Evolutionary conservation across 1,140 invertebrate species (phyloP), one percentile per base, ranked within the genome.

Genomic region (Brachionus paranguensis): DNA sequence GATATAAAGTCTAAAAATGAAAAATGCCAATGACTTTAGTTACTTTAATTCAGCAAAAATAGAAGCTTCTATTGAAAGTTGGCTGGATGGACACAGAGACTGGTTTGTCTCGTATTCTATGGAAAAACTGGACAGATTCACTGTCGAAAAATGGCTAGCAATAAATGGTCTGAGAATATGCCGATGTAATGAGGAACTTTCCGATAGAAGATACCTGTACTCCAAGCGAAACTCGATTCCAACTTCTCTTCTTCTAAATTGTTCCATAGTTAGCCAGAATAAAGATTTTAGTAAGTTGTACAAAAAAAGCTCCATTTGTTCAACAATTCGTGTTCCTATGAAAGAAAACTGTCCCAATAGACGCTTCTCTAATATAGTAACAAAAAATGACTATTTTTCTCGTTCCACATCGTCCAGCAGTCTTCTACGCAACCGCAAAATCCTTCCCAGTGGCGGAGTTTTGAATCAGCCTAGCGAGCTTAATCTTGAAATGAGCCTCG

Each of bases 101-200:
- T 85, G 86, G 37, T 86, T 86, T 60, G 85, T 87, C 20, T 88
- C 89, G 65, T 90, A 90, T 84, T 89, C 89, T 72, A 79, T 89
- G 14, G 84, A 88, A 8, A 89, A 90, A 86, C 87, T 88, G 0
- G 90, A 90, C 50, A 79, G 90, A 0, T 81, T 60, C 0, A 84
- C 88, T 4, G 87, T 90, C 47, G 90, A 90, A 85, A 87, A 87
- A 33, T 90, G 90, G 90, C 86, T 90, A 0, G 85, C 87, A 7
- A 83, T 87, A 0, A 88, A 89, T 85, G 89, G 89, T 6, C 89
- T 89, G 74, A 84, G 27, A 83, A 50, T 76, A 70, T 76, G 72
- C 24, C 43, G 27, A 76, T 76, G 72, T 33, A 76, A 47, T 12
- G 27, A 76, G 8, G 68, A 72, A 6, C 14, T 8, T 17, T 20